Evolutionary conservation across 2,797 vertebrate species (phyloP).

Genomic region (Spinus olivaceus): DNA sequence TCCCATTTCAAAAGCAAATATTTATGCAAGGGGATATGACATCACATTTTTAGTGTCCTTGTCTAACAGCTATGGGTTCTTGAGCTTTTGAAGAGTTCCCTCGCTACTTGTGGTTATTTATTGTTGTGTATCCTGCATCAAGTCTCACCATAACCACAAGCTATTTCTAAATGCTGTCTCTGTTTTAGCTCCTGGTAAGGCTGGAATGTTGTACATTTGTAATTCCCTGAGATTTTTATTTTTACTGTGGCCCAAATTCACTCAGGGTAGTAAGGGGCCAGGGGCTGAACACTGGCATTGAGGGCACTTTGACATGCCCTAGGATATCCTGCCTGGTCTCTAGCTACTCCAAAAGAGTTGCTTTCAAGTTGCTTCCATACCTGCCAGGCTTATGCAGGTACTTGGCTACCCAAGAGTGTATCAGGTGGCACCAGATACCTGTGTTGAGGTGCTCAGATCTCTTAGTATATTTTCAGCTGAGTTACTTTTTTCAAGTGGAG

Average conservation of each 20-base stretch:
- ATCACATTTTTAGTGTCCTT: neutral
- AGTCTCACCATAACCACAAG: neutral
- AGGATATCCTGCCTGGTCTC: neutral
- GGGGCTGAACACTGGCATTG: rapidly evolving
- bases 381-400: neutral
- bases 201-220: neutral
- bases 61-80: neutral
- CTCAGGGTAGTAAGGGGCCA: neutral
- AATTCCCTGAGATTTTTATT: neutral
- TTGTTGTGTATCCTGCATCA: neutral
- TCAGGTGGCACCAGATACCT: neutral
- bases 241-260: neutral
- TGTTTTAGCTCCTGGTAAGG: neutral
- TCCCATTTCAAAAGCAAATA: neutral
- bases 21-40: neutral
- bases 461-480: neutral
- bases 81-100: neutral
- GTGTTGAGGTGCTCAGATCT: neutral
- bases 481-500: neutral
- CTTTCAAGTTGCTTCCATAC: neutral
- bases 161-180: neutral
- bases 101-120: neutral
- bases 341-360: neutral
- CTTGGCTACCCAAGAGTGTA: neutral
- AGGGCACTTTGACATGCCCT: neutral